Conservation (phyloP, 1,140 invertebrate genomes). For the Panagrolaimus sp. region DNA sequence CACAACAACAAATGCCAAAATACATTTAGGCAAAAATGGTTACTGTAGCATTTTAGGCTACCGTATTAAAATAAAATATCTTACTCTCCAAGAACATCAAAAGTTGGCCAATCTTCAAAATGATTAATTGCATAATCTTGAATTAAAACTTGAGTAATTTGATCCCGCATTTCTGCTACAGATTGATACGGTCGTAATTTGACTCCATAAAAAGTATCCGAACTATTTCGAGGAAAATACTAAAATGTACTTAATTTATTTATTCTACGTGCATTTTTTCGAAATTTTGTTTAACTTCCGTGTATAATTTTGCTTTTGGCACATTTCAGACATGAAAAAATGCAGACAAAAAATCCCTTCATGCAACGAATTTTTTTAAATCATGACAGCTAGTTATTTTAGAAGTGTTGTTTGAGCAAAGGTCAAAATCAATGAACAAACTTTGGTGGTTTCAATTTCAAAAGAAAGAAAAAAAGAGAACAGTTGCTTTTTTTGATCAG, state of each 20-base stretch:
- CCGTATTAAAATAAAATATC: neutral
- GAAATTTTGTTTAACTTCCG: neutral
- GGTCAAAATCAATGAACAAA: too few relatives aligned
- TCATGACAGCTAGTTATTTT: too few relatives aligned
- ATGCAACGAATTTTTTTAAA: too few relatives aligned
- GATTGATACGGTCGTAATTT: conserved; percentile 50
- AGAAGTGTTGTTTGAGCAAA: too few relatives aligned
- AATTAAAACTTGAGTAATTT: conserved; percentile 50
- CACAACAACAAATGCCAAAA: too few relatives aligned
- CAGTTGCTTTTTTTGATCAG: too few relatives aligned
- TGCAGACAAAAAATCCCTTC: too few relatives aligned
- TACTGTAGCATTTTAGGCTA: neutral
- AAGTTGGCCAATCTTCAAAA: conserved; percentile 55
- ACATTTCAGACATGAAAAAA: neutral
- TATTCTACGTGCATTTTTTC: conserved; percentile 16
- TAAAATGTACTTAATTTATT: conserved; percentile 30
- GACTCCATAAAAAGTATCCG: conserved; percentile 32
- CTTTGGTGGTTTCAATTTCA: too few relatives aligned
- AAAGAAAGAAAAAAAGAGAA: too few relatives aligned
- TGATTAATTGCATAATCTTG: conserved; percentile 50
- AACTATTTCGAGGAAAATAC: conserved; percentile 57
- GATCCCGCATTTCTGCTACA: conserved; percentile 55
- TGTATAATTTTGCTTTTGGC: too few relatives aligned
- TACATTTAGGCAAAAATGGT: too few relatives aligned
- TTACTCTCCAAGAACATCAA: conserved; percentile 49